A percentile compares a stretch with the other conserved stretches of the same genome.
Conservation (phyloP, 2,797 vertebrate genomes). For the Sebastes kiyomatsui region DNA sequence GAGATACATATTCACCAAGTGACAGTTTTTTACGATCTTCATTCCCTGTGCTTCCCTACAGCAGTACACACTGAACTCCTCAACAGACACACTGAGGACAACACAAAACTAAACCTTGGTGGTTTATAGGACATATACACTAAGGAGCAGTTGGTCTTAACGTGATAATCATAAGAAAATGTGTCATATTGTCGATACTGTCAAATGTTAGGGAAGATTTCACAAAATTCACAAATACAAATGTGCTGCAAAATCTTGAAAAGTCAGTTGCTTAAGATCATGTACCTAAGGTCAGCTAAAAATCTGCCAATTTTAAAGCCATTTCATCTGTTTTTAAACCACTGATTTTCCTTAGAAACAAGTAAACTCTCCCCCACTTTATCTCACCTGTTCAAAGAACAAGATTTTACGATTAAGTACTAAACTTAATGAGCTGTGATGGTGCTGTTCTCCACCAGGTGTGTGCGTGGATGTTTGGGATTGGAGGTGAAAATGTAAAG, state of each 20-base stretch:
- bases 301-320: background rate
- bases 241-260: background rate
- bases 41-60: background rate
- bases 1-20: background rate
- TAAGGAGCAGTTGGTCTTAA: background rate
- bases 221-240: background rate
- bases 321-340: conserved; percentile 7
- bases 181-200: background rate
- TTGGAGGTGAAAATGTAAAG: background rate
- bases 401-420: background rate
- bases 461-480: background rate
- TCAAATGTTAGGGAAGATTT: background rate
- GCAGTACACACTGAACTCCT: background rate
- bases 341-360: background rate
- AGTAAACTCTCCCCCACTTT: background rate
- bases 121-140: background rate
- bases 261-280: background rate
- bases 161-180: background rate
- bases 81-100: background rate
- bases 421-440: background rate
- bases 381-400: background rate
- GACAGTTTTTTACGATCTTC: conserved; percentile 16
- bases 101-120: background rate
- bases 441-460: background rate
- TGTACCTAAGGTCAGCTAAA: background rate